Evolutionary conservation across 2,797 vertebrate genomes (phyloP), one percentile per base, ranked within the genome.

Genomic region (Hypotaenidia okinawae): DNA sequence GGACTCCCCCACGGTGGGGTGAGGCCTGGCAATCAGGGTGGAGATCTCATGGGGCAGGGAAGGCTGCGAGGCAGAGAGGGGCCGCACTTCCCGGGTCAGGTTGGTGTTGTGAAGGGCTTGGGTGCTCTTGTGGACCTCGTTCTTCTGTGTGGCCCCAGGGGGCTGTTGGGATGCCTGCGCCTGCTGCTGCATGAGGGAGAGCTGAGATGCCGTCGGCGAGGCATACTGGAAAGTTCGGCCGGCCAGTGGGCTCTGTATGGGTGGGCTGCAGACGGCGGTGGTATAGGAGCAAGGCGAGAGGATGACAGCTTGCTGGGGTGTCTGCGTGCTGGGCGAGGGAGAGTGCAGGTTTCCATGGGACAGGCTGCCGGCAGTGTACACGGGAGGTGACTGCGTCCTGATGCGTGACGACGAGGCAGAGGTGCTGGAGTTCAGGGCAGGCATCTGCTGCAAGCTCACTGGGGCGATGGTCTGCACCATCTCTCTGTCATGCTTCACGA

Each of bases 401-500:
- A 98, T 84, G 90, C 99, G 99, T 1, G 98, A 97, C 3, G 98
- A 98, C 2, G 99, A 98, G 49, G 98, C 96, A 10, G 98, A 98
- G 51, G 98, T 97, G 83, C 98, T 98, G 96, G 98, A 98, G 96
- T 99, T 99, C 94, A 99, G 95, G 61, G 98, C 94, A 10, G 98
- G 96, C 93, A 98, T 89, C 94, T 99, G 99, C 95, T 99, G 98
- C 83, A 99, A 98, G 93, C 94, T 97, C 90, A 98, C 98, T 1
- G 99, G 98, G 9, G 98, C 98, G 27, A 99, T 99, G n/a, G 99
- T 99, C 87, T 99, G 99, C 97, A 99, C 99, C 99, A 99, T 99
- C 98, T 99, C 99, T 97, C 99, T 96, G 98, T 99, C 99, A 55
- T 99, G 99, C 82, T 99, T 99, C 95, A 99, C 99, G 11, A 99